These are phyloP conservation scores for Liposcelis brunnea DNA, from an alignment of 2,888 invertebrate species.

Conservation along the genomic window DNA sequence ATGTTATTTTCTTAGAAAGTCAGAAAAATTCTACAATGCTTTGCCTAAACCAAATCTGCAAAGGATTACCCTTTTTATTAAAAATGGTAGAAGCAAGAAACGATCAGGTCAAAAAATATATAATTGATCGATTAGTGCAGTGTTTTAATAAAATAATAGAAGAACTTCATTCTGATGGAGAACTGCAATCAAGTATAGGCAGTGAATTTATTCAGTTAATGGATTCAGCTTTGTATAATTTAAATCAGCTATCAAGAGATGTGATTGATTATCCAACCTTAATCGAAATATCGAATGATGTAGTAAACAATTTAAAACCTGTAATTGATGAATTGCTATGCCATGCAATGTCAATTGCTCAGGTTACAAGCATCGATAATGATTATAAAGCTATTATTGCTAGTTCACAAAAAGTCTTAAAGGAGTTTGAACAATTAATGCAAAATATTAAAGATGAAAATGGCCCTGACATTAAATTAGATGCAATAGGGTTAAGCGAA, in stretches of 20 bases:
- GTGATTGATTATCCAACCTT: too few relatives aligned
- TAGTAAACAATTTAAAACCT: not conserved
- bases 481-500: conserved; percentile 20
- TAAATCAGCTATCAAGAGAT: not conserved
- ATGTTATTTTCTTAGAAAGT: too few relatives aligned
- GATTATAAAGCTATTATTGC: not conserved
- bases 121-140: not conserved
- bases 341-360: conserved; percentile 7
- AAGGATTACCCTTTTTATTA: too few relatives aligned
- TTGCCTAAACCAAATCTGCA: too few relatives aligned
- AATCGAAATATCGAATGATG: too few relatives aligned
- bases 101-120: not conserved
- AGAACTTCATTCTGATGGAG: not conserved
- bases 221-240: not conserved
- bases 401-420: not conserved
- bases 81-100: not conserved
- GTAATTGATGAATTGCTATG: conserved; percentile 2
- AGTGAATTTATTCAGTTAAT: conserved; percentile 6
- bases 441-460: not conserved
- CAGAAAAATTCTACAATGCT: too few relatives aligned
- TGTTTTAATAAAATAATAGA: conserved; percentile 1
- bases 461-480: conserved; percentile 19
- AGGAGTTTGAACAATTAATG: not conserved
- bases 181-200: not conserved
- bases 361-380: not conserved